These are phyloP conservation scores for Atherinosoma microstoma DNA, from an alignment of 2,797 vertebrate species.

Conservation along the genomic window DNA sequence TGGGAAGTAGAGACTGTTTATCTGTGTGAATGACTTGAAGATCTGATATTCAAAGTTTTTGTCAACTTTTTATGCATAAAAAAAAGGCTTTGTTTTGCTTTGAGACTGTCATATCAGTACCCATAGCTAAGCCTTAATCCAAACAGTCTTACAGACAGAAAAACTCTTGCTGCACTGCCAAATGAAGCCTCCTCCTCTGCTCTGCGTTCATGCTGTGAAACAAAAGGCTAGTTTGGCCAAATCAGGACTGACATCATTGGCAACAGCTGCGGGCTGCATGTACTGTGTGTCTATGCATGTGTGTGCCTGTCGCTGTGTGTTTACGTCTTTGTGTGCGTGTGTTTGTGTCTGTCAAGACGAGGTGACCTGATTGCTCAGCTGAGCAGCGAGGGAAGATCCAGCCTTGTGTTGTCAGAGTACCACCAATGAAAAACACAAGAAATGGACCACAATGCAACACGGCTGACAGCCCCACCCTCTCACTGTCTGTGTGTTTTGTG, in stretches of 20 bases:
- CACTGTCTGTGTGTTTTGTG: slow-evolving; percentile 41
- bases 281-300: slow-evolving; percentile 46
- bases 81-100: slow-evolving; percentile 14
- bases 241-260: slow-evolving; percentile 84
- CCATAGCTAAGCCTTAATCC: slow-evolving; percentile 51
- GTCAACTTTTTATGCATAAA: neutral
- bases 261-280: slow-evolving; percentile 82
- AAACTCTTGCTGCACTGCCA: slow-evolving; percentile 41
- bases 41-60: slow-evolving; percentile 7
- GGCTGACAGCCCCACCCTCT: slow-evolving; percentile 44
- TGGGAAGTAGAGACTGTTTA: neutral
- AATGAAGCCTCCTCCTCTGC: slow-evolving; percentile 62
- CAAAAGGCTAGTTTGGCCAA: slow-evolving; percentile 81
- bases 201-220: slow-evolving; percentile 70
- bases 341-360: slow-evolving; percentile 77
- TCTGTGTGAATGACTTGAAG: neutral
- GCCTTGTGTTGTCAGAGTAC: slow-evolving; percentile 72
- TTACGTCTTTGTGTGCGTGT: slow-evolving; percentile 52
- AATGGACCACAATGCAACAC: slow-evolving; percentile 61
- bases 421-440: slow-evolving; percentile 58
- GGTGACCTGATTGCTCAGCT: slow-evolving; percentile 89
- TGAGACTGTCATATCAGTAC: slow-evolving; percentile 28
- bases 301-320: slow-evolving; percentile 47
- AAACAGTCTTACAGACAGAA: slow-evolving; percentile 49
- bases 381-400: slow-evolving; percentile 83